Conservation (phyloP, 1,140 invertebrate genomes). For the Macrosteles quadrilineatus region DNA sequence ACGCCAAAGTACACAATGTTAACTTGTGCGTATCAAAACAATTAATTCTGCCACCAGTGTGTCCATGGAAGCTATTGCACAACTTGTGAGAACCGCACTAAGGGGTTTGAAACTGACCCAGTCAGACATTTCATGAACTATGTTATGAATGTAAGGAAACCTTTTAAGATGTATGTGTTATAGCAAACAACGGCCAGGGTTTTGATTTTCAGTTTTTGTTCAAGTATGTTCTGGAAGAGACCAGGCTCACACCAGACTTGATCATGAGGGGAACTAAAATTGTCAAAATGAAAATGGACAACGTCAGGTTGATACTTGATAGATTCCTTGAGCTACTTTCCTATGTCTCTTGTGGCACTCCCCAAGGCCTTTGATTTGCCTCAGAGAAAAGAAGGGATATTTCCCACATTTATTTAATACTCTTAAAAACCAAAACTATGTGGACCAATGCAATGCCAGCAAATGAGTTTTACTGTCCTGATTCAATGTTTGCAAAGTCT, state of each 20-base stretch:
- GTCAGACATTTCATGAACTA: conserved; percentile 5
- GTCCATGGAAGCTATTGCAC: not conserved
- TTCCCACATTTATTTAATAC: conserved; percentile 26
- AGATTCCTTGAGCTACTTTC: conserved; percentile 45
- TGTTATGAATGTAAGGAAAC: conserved; percentile 13
- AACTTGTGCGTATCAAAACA: not conserved
- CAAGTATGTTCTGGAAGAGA: conserved; percentile 33
- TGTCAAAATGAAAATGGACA: conserved; percentile 31
- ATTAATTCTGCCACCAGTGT: not conserved
- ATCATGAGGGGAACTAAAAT: conserved; percentile 36
- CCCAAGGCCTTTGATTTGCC: conserved; percentile 41
- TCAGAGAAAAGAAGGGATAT: conserved; percentile 31
- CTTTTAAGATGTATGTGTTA: not conserved
- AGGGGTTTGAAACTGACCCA: not conserved
- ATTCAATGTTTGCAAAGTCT: conserved; percentile 10
- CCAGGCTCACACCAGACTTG: conserved; percentile 31
- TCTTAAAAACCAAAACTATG: conserved; percentile 29
- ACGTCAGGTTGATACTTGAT: conserved; percentile 43
- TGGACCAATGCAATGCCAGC: conserved; percentile 14
- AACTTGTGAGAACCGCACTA: not conserved
- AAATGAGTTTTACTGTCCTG: conserved; percentile 26
- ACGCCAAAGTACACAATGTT: not conserved
- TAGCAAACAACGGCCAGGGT: conserved; percentile 41
- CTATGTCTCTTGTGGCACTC: conserved; percentile 39
- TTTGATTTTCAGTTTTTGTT: conserved; percentile 44